Base-by-base conservation (phyloP, 2,888 invertebrate genomes). In the Allacma fusca region DNA sequence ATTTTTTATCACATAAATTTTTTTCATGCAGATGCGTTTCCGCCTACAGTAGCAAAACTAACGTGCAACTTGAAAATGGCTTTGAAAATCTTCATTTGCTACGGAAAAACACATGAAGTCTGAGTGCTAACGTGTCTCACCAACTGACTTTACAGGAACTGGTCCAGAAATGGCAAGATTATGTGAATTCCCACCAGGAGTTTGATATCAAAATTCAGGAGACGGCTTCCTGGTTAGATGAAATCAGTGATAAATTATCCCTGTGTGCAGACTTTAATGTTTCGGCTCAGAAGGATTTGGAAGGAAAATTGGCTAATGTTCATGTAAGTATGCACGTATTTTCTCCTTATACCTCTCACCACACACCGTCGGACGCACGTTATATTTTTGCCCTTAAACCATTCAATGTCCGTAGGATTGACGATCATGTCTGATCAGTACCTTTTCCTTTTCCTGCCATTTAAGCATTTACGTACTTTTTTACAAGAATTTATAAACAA, bases 161-260 rank as follows among this genome's bases (percentile, higher is more conserved):
- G 28, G 94, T 94, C 29, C 91, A 91, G 73, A 93, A 94, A 84
- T 97, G 97, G 97, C 95, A 96, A 85, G 94, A 94, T 81, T 96
- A 95, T 86, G 96, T 95, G 0, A 91, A 91, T 65, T 92, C 91
- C 34, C 96, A 96, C 86, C 93, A 95, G 88, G 94, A 96, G 85
- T 95, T 95, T 85, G 92, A 95, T 74, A 92, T 91, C 80, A 91
- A 92, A 85, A 89, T 94, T 0, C 90, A 91, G 0, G 94, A 94
- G 85, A 94, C 94, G 80, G 90, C 91, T 4, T 91, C 92, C 79
- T 96, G 96, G 96, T 89, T 97, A 34, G 91, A 92, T 82, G 92
- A 92, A 74, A 91, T 95, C 21, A 91, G 91, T 85, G 92, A 93
- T 81, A 95, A 95, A 86, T 87, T 97, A n/a, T 91, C 92, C 73